phyloP scores from a whole-genome alignment of 2,113 vertebrate genomes.

The Eudyptes chrysolophus region DNA sequence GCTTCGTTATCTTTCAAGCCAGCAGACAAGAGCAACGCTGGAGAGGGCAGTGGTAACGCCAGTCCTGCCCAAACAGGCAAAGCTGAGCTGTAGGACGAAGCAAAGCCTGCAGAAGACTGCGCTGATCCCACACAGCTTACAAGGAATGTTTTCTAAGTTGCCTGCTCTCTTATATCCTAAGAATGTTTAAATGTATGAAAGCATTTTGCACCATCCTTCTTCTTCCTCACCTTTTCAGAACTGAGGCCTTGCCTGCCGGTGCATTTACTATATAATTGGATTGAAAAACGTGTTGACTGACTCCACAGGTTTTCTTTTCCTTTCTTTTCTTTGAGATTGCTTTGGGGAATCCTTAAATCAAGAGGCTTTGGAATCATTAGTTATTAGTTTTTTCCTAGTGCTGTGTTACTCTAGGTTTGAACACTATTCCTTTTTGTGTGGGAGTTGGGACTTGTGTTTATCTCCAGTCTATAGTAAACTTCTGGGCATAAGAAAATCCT shows the following conservation, averaged over 20 bases:
- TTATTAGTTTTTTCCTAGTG: neutral
- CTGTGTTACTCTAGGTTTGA: conserved; percentile 6
- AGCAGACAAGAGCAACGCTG: conserved; percentile 30
- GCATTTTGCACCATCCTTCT: conserved; percentile 61
- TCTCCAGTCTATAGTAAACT: neutral
- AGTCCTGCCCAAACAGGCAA: conserved; percentile 60
- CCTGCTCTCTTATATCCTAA: conserved; percentile 60
- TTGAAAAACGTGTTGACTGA: conserved; percentile 9
- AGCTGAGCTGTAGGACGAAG: conserved; percentile 65
- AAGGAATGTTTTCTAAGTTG: conserved; percentile 50
- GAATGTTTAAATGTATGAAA: conserved; percentile 69
- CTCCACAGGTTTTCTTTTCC: conserved; percentile 5
- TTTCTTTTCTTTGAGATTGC: neutral
- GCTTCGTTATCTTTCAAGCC: conserved; percentile 84
- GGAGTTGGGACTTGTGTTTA: neutral
- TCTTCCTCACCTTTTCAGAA: conserved; percentile 55
- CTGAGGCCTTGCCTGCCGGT: conserved; percentile 35
- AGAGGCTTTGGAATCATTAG: neutral
- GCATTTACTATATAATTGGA: conserved; percentile 51
- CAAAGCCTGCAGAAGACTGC: neutral
- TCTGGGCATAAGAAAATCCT: conserved; percentile 15
- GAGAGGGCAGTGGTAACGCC: neutral
- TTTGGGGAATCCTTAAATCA: conserved; percentile 5
- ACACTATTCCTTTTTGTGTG: neutral
- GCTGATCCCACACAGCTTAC: conserved; percentile 45